phyloP scores from a whole-genome alignment of 2,113 vertebrate species.

The Cololabis saira region DNA sequence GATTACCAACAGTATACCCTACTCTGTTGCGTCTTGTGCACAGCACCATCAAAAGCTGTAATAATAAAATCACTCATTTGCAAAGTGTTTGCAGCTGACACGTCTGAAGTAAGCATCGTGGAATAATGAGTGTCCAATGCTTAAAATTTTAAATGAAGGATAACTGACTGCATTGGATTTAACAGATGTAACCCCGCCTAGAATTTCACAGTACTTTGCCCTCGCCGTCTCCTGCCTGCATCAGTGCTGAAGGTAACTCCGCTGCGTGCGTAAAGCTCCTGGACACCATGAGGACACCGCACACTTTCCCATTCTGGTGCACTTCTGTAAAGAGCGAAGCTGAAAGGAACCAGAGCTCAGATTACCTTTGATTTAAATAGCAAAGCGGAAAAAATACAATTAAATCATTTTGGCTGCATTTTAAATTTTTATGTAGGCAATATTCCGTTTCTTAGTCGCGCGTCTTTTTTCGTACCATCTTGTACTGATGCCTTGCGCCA shows the following conservation, averaged over 20 bases:
- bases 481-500: constrained; percentile 46
- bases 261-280: constrained; percentile 74
- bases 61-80: background rate
- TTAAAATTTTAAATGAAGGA: constrained; percentile 25
- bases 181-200: constrained; percentile 76
- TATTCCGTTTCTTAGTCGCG: constrained; percentile 1
- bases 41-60: background rate
- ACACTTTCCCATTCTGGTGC: constrained; percentile 13
- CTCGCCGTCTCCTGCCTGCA: constrained; percentile 47
- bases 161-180: constrained; percentile 31
- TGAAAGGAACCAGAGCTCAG: background rate
- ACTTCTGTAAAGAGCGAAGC: background rate
- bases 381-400: background rate
- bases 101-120: background rate
- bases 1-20: too few species aligned
- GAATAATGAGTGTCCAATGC: constrained; percentile 4
- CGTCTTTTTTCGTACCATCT: background rate
- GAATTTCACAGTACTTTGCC: constrained; percentile 49
- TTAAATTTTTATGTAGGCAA: background rate
- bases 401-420: constrained; percentile 7
- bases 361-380: background rate
- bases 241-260: constrained; percentile 67
- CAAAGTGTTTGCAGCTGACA: background rate
- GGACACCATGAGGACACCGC: constrained; percentile 35
- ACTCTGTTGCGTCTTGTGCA: background rate